These are phyloP conservation scores for Physocephala rufipes DNA, from an alignment of 2,888 invertebrate species.

Conservation along the genomic window DNA sequence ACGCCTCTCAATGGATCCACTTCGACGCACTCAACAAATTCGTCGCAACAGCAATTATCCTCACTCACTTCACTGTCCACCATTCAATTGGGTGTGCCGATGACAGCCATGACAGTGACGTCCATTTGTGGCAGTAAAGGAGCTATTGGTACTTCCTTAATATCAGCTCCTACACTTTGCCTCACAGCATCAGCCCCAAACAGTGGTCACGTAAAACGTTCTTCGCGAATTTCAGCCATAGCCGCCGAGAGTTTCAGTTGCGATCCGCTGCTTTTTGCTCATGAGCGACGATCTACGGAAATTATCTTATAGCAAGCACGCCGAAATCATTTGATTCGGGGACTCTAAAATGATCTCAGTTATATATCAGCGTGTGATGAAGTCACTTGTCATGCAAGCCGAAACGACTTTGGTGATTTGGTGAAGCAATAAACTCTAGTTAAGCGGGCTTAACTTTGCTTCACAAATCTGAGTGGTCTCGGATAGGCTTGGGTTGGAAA, in stretches of 20 bases:
- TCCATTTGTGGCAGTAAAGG: constrained; percentile 53
- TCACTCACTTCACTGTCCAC: constrained; percentile 46
- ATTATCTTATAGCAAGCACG: constrained; percentile 62
- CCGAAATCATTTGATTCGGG: constrained; percentile 6
- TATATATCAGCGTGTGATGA: not conserved
- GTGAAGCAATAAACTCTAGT: not conserved
- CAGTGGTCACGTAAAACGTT: constrained; percentile 47
- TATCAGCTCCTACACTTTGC: constrained; percentile 45
- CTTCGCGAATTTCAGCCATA: constrained; percentile 52
- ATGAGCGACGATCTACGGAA: constrained; percentile 60
- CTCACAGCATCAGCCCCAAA: constrained; percentile 41
- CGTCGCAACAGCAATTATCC: constrained; percentile 44
- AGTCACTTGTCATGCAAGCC: not conserved
- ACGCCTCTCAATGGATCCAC: constrained; percentile 38
- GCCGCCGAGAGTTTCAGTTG: constrained; percentile 55
- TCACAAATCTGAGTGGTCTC: not conserved
- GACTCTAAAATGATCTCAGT: not conserved
- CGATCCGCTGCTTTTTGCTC: constrained; percentile 58
- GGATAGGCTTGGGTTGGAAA: not conserved
- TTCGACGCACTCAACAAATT: constrained; percentile 36
- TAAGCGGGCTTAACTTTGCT: constrained; percentile 15
- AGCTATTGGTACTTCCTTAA: constrained; percentile 43
- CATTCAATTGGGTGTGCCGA: constrained; percentile 37
- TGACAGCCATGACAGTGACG: constrained; percentile 50
- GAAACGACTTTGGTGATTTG: not conserved